Base-by-base conservation (phyloP, 2,113 vertebrate species). In the Heterochromis multidens region DNA sequence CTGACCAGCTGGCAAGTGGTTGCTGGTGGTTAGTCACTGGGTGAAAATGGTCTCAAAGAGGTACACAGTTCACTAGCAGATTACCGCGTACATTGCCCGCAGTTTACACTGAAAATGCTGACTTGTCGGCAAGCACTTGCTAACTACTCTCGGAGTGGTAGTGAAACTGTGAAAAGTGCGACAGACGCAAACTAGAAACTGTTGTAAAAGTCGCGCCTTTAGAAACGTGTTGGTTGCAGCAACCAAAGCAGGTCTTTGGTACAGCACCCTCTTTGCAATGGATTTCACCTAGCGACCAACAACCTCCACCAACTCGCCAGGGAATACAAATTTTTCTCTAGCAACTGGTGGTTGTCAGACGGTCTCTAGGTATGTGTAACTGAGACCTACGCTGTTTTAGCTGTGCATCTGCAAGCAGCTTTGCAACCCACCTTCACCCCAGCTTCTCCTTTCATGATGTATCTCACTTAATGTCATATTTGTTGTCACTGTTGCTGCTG, bases 101-200 rank as follows among this genome's bases (percentile, higher is more conserved):
- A 27, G 3, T 70, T 27, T 46, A 40, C 3, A 27, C 0, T 9
- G 14, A 70, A 70, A 37, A 11, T 40, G 2, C 37, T 19, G 65
- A 46, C 27, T 70, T 70, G 65, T 40, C n/a, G 25, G 43, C 23
- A 70, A 70, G 37, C 2, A 46, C 63, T 70, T 13, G 23, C 13
- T 14, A 43, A 43, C 35, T 40, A 16, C n/a, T 67, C 62, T 67
- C 62, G 16, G 35, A 67, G 35, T 43, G n/a, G 35, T 25, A 65
- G n/a, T 63, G 6, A 63, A 63, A 40, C 21, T 1, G 1, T 65
- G 35, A 25, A 67, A 67, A 37, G 4, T 67, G 62, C 23, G 0
- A 7, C 7, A 25, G 2, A 25, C 16, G 7, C 35, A 43, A 40
- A 40, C n/a, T 35, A 40, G 1, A 67, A 43, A 65, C n/a, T 0